Conservation (phyloP, 2,797 vertebrate genomes). For the Eulemur rubriventer region DNA sequence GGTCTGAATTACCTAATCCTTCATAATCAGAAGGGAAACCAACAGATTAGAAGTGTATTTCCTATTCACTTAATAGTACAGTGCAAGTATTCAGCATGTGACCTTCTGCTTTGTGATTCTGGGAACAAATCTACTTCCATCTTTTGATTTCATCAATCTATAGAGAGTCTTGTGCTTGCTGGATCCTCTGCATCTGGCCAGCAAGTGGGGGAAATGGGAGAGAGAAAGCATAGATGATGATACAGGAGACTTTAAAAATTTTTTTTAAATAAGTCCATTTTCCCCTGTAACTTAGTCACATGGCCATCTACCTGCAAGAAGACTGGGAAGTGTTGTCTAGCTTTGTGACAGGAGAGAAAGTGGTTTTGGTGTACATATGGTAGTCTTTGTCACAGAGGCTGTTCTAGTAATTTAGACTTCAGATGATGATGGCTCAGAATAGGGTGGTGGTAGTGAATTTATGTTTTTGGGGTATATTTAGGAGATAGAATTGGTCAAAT, state of each 20-base stretch:
- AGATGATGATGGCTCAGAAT: background rate
- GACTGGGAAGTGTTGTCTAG: background rate
- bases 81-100: background rate
- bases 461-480: background rate
- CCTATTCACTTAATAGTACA: background rate
- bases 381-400: background rate
- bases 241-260: background rate
- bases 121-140: background rate
- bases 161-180: background rate
- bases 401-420: background rate
- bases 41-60: background rate
- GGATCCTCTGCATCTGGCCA: background rate
- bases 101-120: background rate
- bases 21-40: background rate
- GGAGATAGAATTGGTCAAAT: background rate
- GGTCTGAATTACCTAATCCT: background rate
- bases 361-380: background rate
- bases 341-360: background rate
- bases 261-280: background rate
- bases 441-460: background rate
- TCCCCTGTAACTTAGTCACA: background rate
- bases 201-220: background rate
- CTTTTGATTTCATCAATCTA: background rate
- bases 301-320: background rate
- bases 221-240: background rate